Evolutionary conservation across 2,797 vertebrate species (phyloP).

Genomic region (Acanthurus leucopareius): DNA sequence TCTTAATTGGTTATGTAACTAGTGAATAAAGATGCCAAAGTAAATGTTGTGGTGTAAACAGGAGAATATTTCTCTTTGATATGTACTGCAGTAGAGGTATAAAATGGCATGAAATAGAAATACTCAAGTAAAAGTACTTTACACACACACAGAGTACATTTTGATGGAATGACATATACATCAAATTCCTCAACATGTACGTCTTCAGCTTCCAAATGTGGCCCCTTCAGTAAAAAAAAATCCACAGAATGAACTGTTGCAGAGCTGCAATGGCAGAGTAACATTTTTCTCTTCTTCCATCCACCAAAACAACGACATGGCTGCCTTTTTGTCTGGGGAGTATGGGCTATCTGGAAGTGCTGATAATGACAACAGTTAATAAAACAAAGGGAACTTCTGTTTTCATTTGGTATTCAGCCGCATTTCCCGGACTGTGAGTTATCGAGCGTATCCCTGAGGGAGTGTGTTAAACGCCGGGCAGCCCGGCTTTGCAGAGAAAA

Average conservation of each 20-base stretch:
- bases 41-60: background rate
- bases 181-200: slow-evolving; percentile 29
- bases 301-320: slow-evolving; percentile 64
- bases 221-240: slow-evolving; percentile 20
- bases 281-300: slow-evolving; percentile 49
- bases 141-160: background rate
- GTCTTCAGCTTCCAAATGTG: slow-evolving; percentile 50
- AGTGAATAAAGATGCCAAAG: background rate
- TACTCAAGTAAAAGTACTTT: background rate
- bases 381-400: slow-evolving; percentile 79
- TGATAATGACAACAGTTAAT: slow-evolving; percentile 79
- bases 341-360: slow-evolving; percentile 60
- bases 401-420: slow-evolving; percentile 78
- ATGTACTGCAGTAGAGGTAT: background rate
- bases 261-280: slow-evolving; percentile 51
- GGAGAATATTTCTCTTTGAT: background rate
- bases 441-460: slow-evolving; percentile 78
- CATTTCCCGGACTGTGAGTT: slow-evolving; percentile 73
- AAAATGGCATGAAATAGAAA: background rate
- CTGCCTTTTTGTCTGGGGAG: slow-evolving; percentile 60
- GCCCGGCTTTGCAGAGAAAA: slow-evolving; percentile 71
- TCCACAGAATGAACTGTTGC: slow-evolving; percentile 60
- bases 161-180: slow-evolving; percentile 20
- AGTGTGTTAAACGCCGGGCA: slow-evolving; percentile 73
- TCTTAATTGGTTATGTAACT: background rate